These are phyloP conservation scores for Tethea ocularis DNA, from an alignment of 2,888 invertebrate species.

Conservation along the genomic window DNA sequence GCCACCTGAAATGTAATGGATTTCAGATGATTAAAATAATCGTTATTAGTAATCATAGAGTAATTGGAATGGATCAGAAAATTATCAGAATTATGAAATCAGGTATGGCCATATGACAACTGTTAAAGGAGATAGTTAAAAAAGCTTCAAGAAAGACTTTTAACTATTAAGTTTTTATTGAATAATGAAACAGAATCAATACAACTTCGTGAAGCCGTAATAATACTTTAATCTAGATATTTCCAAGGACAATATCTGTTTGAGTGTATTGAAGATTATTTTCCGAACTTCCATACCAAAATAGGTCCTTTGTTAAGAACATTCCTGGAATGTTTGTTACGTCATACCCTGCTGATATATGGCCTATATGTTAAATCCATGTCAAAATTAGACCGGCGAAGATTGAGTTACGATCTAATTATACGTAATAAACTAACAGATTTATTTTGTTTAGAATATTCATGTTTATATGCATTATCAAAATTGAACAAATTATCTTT, in stretches of 20 bases:
- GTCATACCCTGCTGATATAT: conserved; percentile 7
- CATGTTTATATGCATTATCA: not conserved
- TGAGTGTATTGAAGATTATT: not conserved
- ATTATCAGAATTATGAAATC: too few relatives aligned
- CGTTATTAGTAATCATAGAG: not conserved
- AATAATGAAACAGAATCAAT: not conserved
- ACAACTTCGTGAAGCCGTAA: not conserved
- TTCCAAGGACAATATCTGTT: not conserved
- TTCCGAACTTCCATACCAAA: conserved; percentile 2
- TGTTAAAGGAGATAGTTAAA: too few relatives aligned
- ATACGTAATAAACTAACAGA: conserved; percentile 6
- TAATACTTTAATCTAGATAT: not conserved
- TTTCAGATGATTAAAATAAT: conserved; percentile 7
- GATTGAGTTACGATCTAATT: conserved; percentile 6
- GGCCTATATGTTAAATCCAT: conserved; percentile 5
- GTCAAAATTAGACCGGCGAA: conserved; percentile 7
- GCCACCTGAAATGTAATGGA: conserved; percentile 6
- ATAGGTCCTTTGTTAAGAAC: conserved; percentile 8
- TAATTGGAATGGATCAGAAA: not conserved
- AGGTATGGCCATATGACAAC: too few relatives aligned
- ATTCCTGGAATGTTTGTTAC: conserved; percentile 5
- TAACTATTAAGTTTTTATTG: too few relatives aligned
- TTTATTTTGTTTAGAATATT: conserved; percentile 3
- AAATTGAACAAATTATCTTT: not conserved
- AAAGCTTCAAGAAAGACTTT: too few relatives aligned